Evolutionary conservation across 2,888 invertebrate genomes (phyloP).

Genomic region (Lacanobia wlatinum): DNA sequence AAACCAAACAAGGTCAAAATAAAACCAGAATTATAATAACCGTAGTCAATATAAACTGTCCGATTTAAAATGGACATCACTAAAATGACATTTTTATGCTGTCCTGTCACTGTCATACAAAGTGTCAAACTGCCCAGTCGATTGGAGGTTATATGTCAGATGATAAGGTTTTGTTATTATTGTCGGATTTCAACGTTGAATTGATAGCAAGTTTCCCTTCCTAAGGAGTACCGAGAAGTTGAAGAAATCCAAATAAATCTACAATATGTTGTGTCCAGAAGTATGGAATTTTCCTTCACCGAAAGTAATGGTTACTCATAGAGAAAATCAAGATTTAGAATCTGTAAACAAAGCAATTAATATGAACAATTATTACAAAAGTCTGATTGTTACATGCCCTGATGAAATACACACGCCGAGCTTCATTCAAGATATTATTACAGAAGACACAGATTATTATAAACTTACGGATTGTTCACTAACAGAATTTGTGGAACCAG

Average conservation of each 20-base stretch:
- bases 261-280: slow-evolving; percentile 83
- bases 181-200: not conserved
- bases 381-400: slow-evolving; percentile 82
- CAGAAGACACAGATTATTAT: slow-evolving; percentile 84
- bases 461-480: slow-evolving; percentile 76
- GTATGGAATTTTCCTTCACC: slow-evolving; percentile 82
- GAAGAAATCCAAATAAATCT: not conserved
- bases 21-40: not conserved
- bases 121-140: too few species aligned
- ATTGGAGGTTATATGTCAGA: slow-evolving; percentile 12
- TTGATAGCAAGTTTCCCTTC: not conserved
- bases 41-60: not conserved
- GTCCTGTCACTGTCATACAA: not conserved
- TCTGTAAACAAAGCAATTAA: slow-evolving; percentile 70
- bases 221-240: not conserved
- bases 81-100: not conserved
- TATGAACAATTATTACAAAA: slow-evolving; percentile 83
- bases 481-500: slow-evolving; percentile 77
- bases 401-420: slow-evolving; percentile 80
- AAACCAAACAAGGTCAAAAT: too few species aligned
- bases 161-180: slow-evolving; percentile 22
- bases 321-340: slow-evolving; percentile 71
- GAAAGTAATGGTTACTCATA: slow-evolving; percentile 75
- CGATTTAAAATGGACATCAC: not conserved
- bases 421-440: slow-evolving; percentile 74